A percentile compares a stretch with the other conserved stretches of the same genome.
Evolutionary conservation across 2,797 vertebrate species (phyloP).

Genomic region (Distichodus sexfasciatus): DNA sequence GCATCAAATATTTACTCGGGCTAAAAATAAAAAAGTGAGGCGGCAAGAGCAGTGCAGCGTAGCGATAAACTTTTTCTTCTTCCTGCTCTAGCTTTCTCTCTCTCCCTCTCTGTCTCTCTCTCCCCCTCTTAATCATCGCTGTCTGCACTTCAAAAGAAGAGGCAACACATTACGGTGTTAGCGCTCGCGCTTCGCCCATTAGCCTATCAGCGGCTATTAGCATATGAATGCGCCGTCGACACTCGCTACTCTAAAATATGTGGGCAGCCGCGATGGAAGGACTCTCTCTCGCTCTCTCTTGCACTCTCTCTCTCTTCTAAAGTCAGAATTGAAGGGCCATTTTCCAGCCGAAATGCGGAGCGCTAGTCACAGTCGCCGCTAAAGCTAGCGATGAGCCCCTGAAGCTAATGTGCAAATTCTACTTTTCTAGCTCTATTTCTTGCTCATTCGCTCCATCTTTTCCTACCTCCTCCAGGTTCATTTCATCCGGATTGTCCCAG

Average conservation of each 20-base stretch:
- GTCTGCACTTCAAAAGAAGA: constrained; percentile 44
- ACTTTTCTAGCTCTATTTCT: too few relatives aligned
- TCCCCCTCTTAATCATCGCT: constrained; percentile 29
- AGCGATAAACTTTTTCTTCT: constrained; percentile 12
- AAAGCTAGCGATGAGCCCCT: too few relatives aligned
- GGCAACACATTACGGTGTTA: constrained; percentile 42
- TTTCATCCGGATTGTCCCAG: constrained; percentile 96
- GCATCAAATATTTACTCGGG: constrained; percentile 28
- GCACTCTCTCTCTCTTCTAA: constrained; percentile 11
- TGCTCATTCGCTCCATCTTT: background rate
- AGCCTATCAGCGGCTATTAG: constrained; percentile 38
- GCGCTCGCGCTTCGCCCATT: constrained; percentile 36
- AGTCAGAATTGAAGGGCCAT: background rate
- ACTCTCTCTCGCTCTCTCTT: constrained; percentile 11
- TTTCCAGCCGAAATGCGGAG: too few relatives aligned
- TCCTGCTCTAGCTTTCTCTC: background rate
- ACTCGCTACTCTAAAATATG: constrained; percentile 19
- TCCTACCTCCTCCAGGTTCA: constrained; percentile 96
- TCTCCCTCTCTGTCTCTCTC: background rate
- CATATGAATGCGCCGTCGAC: constrained; percentile 35
- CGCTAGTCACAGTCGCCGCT: too few relatives aligned
- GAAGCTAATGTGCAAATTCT: too few relatives aligned
- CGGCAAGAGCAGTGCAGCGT: background rate
- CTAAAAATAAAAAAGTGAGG: constrained; percentile 15
- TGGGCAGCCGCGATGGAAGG: constrained; percentile 37